Evolutionary conservation across 2,113 vertebrate genomes (phyloP).

Genomic region (Varanus komodoensis): DNA sequence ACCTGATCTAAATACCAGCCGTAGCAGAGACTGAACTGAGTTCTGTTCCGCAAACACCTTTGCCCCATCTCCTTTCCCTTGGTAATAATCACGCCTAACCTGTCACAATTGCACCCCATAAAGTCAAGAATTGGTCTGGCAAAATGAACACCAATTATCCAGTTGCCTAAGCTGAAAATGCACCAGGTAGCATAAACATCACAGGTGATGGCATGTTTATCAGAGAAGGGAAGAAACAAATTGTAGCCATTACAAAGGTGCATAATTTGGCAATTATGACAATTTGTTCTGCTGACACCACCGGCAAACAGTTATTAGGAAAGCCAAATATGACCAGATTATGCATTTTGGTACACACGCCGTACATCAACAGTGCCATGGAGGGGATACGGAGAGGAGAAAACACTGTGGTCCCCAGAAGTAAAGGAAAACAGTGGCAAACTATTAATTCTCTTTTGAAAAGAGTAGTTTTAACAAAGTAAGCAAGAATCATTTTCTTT

Average conservation of each 20-base stretch:
- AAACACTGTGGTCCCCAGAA: constrained; percentile 65
- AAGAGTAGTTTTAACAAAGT: constrained; percentile 84
- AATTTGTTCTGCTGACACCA: constrained; percentile 67
- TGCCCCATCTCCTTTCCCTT: not conserved
- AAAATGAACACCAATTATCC: constrained; percentile 10
- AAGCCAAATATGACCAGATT: constrained; percentile 71
- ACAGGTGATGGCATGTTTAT: constrained; percentile 65
- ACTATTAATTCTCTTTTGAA: constrained; percentile 79
- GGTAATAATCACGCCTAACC: not conserved
- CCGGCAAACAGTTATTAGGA: constrained; percentile 66
- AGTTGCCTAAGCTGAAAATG: not conserved
- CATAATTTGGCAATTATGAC: constrained; percentile 65
- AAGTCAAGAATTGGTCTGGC: not conserved
- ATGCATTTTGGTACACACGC: constrained; percentile 42
- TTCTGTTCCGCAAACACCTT: not conserved
- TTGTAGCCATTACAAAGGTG: constrained; percentile 65
- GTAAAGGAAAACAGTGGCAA: constrained; percentile 74
- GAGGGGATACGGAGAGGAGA: constrained; percentile 26
- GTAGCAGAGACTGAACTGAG: not conserved
- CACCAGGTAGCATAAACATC: not conserved
- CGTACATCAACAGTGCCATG: constrained; percentile 62
- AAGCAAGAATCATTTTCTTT: constrained; percentile 82
- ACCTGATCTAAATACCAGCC: too few species aligned
- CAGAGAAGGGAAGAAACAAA: constrained; percentile 42
- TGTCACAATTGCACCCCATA: not conserved